Conservation (phyloP, 2,113 vertebrate species). For the Bothrops jararaca region DNA sequence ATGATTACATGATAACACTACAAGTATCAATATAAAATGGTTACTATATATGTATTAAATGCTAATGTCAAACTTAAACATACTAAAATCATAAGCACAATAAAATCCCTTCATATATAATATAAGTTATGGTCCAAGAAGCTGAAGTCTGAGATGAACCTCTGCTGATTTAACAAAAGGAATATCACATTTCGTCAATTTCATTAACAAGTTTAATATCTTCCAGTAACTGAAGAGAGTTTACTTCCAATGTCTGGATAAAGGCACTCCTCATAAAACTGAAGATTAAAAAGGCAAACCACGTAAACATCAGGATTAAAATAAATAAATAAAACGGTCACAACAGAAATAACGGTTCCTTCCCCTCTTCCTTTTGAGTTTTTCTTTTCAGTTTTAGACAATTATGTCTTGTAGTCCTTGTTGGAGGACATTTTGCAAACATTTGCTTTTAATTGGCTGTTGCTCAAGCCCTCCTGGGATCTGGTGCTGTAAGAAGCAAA, state of each 20-base stretch:
- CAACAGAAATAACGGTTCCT: neutral
- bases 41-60: too few species aligned
- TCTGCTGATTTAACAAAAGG: neutral
- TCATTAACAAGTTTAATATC: neutral
- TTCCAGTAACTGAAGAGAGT: neutral
- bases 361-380: neutral
- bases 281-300: neutral
- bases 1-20: too few species aligned
- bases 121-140: neutral
- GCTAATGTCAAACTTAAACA: too few species aligned
- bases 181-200: neutral
- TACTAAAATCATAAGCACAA: too few species aligned
- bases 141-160: neutral
- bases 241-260: neutral
- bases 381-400: neutral
- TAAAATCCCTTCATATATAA: too few species aligned
- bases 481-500: neutral
- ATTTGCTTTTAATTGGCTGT: neutral
- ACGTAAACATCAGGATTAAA: neutral
- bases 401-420: neutral
- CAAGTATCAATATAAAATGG: too few species aligned
- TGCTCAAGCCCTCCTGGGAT: neutral
- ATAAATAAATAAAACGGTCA: neutral
- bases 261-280: neutral
- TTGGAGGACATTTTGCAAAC: neutral